These are phyloP conservation scores for Axinella damicornis DNA, from an alignment of 37 sponge, comb jelly and placozoan species.

Conservation along the genomic window DNA sequence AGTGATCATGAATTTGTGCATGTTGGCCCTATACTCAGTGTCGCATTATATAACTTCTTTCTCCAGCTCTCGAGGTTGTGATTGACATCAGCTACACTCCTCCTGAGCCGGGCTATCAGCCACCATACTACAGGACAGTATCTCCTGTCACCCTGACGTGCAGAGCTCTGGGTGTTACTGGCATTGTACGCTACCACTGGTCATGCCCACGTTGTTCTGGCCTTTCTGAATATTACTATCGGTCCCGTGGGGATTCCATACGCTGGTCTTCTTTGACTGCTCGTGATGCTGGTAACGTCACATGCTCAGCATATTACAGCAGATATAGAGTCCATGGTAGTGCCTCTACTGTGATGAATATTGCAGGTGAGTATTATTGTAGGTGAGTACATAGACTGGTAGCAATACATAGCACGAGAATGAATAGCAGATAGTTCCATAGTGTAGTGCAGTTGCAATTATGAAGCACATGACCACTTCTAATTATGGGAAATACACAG, in stretches of 20 bases:
- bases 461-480: no score
- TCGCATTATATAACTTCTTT: no score
- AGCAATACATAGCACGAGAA: no score
- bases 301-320: conserved; percentile 18
- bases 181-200: conserved; percentile 3
- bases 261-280: background rate
- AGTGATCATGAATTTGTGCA: no score
- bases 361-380: no score
- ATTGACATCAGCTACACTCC: conserved; percentile 24
- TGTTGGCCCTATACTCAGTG: no score
- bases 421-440: no score
- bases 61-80: background rate
- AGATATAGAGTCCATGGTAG: background rate
- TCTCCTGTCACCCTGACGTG: conserved; percentile 4
- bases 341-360: conserved; percentile 1
- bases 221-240: background rate
- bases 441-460: no score
- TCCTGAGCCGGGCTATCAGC: background rate
- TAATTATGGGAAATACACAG: no score
- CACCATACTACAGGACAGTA: conserved; percentile 22
- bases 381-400: no score
- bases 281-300: conserved; percentile 9
- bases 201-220: conserved; percentile 3
- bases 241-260: background rate
- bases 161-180: conserved; percentile 3